phyloP scores from a whole-genome alignment of 1,140 invertebrate species.

The Myzus persicae region DNA sequence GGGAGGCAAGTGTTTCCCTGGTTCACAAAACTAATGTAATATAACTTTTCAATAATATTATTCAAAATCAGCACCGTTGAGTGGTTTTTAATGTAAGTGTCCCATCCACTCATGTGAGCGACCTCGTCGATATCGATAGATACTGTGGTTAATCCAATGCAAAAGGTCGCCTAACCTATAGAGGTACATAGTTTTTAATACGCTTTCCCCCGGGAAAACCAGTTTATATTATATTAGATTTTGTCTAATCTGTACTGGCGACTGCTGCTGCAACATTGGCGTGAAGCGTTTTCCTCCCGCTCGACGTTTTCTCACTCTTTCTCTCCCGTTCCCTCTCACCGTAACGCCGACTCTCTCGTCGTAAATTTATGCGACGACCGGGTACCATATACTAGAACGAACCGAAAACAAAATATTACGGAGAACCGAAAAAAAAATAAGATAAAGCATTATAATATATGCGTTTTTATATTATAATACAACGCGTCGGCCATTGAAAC shows the following conservation, averaged over 20 bases:
- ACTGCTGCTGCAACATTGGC: neutral
- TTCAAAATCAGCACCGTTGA: no score
- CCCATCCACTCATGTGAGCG: no score
- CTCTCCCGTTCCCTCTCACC: neutral
- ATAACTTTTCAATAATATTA: no score
- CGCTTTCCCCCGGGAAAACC: neutral
- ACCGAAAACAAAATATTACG: neutral
- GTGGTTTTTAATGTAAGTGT: no score
- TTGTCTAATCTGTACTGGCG: neutral
- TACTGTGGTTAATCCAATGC: neutral
- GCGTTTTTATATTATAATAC: neutral
- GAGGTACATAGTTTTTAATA: neutral
- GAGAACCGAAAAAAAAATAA: neutral
- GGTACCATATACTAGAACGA: neutral
- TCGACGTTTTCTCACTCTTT: neutral
- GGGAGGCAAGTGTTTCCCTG: no score
- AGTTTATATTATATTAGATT: neutral
- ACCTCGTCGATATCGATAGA: neutral
- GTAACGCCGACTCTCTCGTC: neutral
- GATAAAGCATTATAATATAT: neutral
- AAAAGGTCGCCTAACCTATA: neutral
- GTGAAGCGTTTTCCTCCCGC: neutral
- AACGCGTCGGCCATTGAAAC: neutral
- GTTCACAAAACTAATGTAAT: no score
- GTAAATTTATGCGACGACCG: neutral